Evolutionary conservation across 2,888 invertebrate species (phyloP), one percentile per base, ranked within the genome.

Genomic region (Listrodromus nycthemerus): DNA sequence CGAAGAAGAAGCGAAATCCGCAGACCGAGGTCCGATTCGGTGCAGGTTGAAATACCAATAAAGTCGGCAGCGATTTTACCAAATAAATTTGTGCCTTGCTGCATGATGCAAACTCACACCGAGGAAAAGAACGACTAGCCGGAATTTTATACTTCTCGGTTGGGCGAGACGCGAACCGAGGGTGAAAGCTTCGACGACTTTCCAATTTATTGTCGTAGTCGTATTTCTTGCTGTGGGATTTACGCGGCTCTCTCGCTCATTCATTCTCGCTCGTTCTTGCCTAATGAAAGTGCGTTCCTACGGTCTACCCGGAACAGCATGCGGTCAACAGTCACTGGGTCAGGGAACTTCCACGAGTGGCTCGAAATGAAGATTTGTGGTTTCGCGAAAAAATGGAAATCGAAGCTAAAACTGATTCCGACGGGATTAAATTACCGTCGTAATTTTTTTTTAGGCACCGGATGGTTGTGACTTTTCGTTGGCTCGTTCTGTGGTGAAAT

Each of bases 161-260:
- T 19, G 24, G 37, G 33, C 63, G 74, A 71, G 33, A 71, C 45
- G 58, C 66, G 65, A 55, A 81, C 66, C 16, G 79, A 80, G 71
- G 75, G 80, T 83, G 77, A 82, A 87, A 86, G 82, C 85, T 80
- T 13, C 71, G 21, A 61, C 55, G 79, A 84, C 87, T 86, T 86
- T 87, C 85, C 85, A 86, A 87, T 87, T 82, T 84, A 85, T 86
- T 87, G 85, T 80, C 66, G 58, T 63, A 76, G 82, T 85, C 85
- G 78, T 86, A 87, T 87, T 85, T 87, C 85, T 82, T 80, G 24
- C 69, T 24, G 33, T 21, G 65, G 37, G 50, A 52, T 50, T 37
- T 65, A 52, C 37, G 50, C 63, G 41, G 24, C 37, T 65, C 61
- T 21, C 27, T 48, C 65, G 45, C n/a, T 76, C 55, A 8, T 45